Base-by-base conservation (phyloP, 64 coral and sea anemone genomes). In the Montipora efflorescens region DNA sequence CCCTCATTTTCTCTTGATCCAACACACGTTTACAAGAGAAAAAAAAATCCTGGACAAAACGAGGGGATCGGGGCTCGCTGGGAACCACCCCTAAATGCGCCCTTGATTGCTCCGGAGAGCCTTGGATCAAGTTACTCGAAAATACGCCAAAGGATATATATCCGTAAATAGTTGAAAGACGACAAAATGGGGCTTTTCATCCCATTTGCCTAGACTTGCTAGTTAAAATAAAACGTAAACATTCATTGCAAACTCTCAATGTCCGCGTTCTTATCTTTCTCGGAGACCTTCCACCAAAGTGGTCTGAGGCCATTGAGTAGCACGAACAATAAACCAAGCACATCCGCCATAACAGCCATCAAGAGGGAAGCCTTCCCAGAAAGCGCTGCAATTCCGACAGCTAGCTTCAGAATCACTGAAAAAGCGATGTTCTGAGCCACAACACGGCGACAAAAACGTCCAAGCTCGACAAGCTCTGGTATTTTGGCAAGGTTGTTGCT, bases 401-500 rank as follows among this genome's bases (percentile, higher is more conserved):
- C 89, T 11, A 99, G 20, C 90, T 99, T 99, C 2, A 99, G 83
- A 14, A 99, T 11, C 5, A 99, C 92, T 5, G 98, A 99, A 14
- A 93, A 71, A 64, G 72, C 70, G 74, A 99, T 99, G 22, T 99
- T 99, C 19, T 96, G 83, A 46, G 84, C 47, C 10, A 99, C 82
- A 0, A 99, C 48, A 12, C 64, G 75, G n/a, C 79, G 92, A 75
- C 98, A 96, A 48, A 96, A 96, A 4, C 90, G 91, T 5, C 94
- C 95, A 15, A 99, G 66, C 48, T 69, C 67, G 18, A 99, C 84
- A 5, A 99, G 83, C 73, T 99, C 94, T 11, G 97, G 98, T 74
- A 99, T 96, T 77, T 99, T 99, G 22, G 92, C 84, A 28, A 99
- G 85, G 67, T 96, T 96, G 70, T 99, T 95, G 71, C 90, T 99